Evolutionary conservation across 2,888 invertebrate genomes (phyloP), one percentile per base, ranked within the genome.

Genomic region (Orthonevra nobilis): DNA sequence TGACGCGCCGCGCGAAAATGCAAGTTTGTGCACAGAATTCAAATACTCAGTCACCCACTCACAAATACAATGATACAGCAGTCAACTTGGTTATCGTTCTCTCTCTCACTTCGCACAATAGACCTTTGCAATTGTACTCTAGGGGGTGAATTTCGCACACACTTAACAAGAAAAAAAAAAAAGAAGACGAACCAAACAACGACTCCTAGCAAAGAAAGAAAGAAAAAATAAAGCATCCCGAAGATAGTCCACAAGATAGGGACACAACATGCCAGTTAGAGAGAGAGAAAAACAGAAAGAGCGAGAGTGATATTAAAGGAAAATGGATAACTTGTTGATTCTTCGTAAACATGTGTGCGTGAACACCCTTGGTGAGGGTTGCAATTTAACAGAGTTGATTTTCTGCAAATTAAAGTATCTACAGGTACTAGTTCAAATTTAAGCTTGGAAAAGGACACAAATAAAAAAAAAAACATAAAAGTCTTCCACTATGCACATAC

Each of bases 261-360:
- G n/a, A n/a, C n/a, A n/a, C n/a, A n/a, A n/a, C n/a, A n/a, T n/a
- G n/a, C n/a, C n/a, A n/a, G n/a, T n/a, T n/a, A n/a, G n/a, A n/a
- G 61, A 56, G 50, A 70, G 63, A 30, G 32, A 54, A 28, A 44
- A 46, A 58, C 58, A 58, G 77, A 77, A 64, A 72, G 66, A 72
- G 72, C 72, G 73, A 79, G 66, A 73, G 73, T 79, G 66, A 60
- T 48, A 42, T 36, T 23, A 52, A 32, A 48, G 60, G 54, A 66
- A 56, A 73, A 66, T 40, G 73, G 60, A 79, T 73, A 79, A 79
- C 79, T 79, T 79, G 79, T 79, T 79, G 79, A 60, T 79, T 79
- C 79, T 23, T 6, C 50, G 7, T 54, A 46, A 54, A 14, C 48
- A 14, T 54, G 30, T 19, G 64, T 77, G 20, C 34, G 6, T 42